Percentiles rank a stretch among this genome's conserved stretches.
Evolutionary conservation across 2,888 invertebrate species (phyloP).

Genomic region (Orgyia antiqua): DNA sequence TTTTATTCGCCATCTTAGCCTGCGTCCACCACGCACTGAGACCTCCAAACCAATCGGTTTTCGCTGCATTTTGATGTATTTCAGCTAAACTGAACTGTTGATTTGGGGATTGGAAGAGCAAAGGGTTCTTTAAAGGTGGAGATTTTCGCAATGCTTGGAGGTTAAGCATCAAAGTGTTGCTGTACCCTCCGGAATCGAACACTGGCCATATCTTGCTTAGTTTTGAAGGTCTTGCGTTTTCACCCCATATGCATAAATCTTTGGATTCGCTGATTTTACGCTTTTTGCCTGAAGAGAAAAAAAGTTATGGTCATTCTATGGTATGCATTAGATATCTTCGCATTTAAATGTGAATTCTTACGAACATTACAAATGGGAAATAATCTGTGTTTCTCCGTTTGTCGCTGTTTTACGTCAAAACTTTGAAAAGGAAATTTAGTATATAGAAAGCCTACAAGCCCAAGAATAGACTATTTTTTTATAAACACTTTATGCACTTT

Average conservation of each 20-base stretch:
- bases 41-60: conserved; percentile 50
- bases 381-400: too few relatives aligned
- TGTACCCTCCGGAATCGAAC: conserved; percentile 71
- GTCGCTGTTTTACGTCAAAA: too few relatives aligned
- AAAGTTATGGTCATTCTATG: too few relatives aligned
- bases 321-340: too few relatives aligned
- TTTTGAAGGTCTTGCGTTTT: conserved; percentile 53
- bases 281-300: conserved; percentile 53
- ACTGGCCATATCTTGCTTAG: conserved; percentile 71
- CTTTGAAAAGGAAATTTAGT: too few relatives aligned
- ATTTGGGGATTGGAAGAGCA: conserved; percentile 36
- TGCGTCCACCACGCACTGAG: conserved; percentile 57
- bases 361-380: too few relatives aligned
- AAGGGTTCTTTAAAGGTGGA: conserved; percentile 41
- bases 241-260: conserved; percentile 51
- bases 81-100: conserved; percentile 28
- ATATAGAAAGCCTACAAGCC: too few relatives aligned
- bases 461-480: too few relatives aligned
- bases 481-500: too few relatives aligned
- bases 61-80: conserved; percentile 31
- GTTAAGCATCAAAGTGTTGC: conserved; percentile 42
- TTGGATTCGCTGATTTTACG: conserved; percentile 57
- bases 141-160: conserved; percentile 44
- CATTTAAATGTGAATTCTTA: too few relatives aligned
- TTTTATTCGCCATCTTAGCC: conserved; percentile 41